Percentiles rank a stretch among this genome's conserved stretches.
phyloP scores from a whole-genome alignment of 1,140 invertebrate species.

The Tetramorium alpestre region DNA sequence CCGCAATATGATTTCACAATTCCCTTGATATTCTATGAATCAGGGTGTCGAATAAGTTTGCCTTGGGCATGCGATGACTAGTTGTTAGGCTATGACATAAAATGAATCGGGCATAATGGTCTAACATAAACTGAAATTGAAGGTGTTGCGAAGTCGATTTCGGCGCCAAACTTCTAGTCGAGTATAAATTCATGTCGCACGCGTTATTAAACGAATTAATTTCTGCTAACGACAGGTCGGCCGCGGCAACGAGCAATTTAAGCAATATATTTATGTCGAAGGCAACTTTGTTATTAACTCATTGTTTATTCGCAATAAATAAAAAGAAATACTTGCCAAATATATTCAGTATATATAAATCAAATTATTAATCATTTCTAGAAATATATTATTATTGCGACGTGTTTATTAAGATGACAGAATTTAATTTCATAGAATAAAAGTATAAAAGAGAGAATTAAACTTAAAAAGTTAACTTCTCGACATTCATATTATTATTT shows the following conservation, averaged over 20 bases:
- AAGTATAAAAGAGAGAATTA: background rate
- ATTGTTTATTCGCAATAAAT: background rate
- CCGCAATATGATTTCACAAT: conserved; percentile 39
- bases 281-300: conserved; percentile 32
- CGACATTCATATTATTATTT: background rate
- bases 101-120: conserved; percentile 68
- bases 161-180: conserved; percentile 44
- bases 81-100: conserved; percentile 19
- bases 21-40: conserved; percentile 48
- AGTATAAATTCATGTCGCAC: conserved; percentile 26
- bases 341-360: background rate
- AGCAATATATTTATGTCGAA: conserved; percentile 4
- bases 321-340: background rate
- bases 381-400: conserved; percentile 1
- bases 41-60: conserved; percentile 55
- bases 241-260: conserved; percentile 1
- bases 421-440: background rate
- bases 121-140: conserved; percentile 70
- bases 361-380: background rate
- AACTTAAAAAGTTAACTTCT: background rate
- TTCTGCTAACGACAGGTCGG: conserved; percentile 49
- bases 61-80: background rate
- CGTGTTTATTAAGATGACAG: background rate
- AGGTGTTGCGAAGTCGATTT: conserved; percentile 69
- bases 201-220: conserved; percentile 60